Base-by-base conservation (phyloP, 35 echinoderm and acorn worm genomes). In the Heliocidaris erythrogramma region DNA sequence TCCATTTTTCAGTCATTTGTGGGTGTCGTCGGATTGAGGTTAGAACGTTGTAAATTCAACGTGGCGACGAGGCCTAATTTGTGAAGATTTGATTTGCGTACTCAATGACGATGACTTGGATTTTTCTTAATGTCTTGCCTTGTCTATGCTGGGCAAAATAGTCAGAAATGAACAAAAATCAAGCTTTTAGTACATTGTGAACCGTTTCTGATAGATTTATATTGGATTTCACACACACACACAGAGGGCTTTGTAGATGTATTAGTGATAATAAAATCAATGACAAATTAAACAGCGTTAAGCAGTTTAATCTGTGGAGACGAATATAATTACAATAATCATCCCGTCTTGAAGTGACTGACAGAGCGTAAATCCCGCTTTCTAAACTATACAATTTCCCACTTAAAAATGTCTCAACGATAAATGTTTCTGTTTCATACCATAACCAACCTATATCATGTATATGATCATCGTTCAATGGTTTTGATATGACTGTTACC, bases 31-130 rank as follows among this genome's bases (percentile, higher is more conserved):
- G 27, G 65, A 78, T 27, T 78, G 65, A 78, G 65, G 65, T n/a
- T 78, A 78, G 65, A 78, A 78, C 65, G 65, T 78, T 78, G 65
- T 78, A 78, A 78, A 78, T 78, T 78, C 65, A 78, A 78, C 65
- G 21, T 78, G 65, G 65, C 65, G 65, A 78, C 65, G 65, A 27
- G 65, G 65, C 17, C 65, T 78, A 78, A 78, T 78, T 78, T 78
- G 65, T 78, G 65, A 21, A 5, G 65, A 78, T 78, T 78, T 7
- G 65, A 78, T 78, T 78, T 78, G 21, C 65, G n/a, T n/a, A 27
- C 65, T 78, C 65, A 78, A 78, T 78, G 65, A 78, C 65, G 65
- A n/a, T 78, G 65, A 78, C 65, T 78, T 78, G 65, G 18, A n/a
- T 7, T 21, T 78, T 78, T 18, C 8, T 78, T 78, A n/a, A 29